Percentiles rank a stretch among this genome's conserved stretches.
These are phyloP conservation scores for Spondyliosoma cantharus DNA, from an alignment of 2,797 vertebrate species.

Conservation along the genomic window DNA sequence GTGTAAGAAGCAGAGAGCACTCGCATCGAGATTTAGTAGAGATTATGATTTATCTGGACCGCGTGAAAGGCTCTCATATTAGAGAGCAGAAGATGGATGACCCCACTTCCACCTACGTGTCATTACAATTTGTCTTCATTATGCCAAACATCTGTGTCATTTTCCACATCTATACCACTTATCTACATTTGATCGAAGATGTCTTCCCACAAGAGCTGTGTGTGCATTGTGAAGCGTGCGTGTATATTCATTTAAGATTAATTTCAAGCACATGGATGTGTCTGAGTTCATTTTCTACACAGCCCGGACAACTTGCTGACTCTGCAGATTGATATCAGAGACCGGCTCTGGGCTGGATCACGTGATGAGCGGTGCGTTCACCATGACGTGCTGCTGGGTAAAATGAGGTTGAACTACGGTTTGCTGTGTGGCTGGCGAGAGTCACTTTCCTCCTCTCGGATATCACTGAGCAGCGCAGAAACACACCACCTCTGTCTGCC, in stretches of 20 bases:
- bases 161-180: constrained; percentile 34
- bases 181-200: constrained; percentile 24
- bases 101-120: constrained; percentile 39
- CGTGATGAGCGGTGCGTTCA: constrained; percentile 33
- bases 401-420: constrained; percentile 49
- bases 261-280: constrained; percentile 12
- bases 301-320: constrained; percentile 29
- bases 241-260: constrained; percentile 1
- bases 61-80: constrained; percentile 31
- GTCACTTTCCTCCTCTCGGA: constrained; percentile 44
- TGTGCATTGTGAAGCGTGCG: not conserved
- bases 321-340: constrained; percentile 36
- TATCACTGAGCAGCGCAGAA: constrained; percentile 38
- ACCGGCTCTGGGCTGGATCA: constrained; percentile 29
- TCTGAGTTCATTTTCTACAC: constrained; percentile 26
- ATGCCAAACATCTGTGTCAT: constrained; percentile 28
- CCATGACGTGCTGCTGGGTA: constrained; percentile 34
- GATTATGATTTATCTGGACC: constrained; percentile 38
- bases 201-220: not conserved
- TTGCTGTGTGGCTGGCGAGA: constrained; percentile 37
- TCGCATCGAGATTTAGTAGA: constrained; percentile 15
- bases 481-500: constrained; percentile 21
- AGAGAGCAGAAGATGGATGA: constrained; percentile 43
- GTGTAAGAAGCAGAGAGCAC: not conserved
- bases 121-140: constrained; percentile 60